Conservation (phyloP, 2,113 vertebrate genomes). For the Scolopax mira region DNA sequence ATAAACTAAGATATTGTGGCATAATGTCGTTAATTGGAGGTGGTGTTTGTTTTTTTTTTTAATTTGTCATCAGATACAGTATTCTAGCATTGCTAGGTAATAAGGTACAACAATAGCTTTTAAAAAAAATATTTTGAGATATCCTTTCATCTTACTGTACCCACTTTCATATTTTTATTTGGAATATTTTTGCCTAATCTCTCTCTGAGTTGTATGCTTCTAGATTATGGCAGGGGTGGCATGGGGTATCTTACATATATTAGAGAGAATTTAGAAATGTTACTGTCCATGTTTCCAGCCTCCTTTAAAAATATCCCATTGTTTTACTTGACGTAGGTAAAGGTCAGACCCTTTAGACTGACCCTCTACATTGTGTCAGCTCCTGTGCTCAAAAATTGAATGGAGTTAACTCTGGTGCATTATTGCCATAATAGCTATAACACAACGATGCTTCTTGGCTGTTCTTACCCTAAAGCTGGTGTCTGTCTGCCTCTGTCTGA, state of each 20-base stretch:
- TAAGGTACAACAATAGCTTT: background rate
- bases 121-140: background rate
- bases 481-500: background rate
- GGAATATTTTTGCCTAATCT: background rate
- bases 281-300: background rate
- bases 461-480: background rate
- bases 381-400: background rate
- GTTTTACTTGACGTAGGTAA: background rate
- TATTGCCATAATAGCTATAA: background rate
- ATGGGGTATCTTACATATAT: background rate
- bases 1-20: accelerated
- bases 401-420: background rate
- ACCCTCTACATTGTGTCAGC: background rate
- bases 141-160: background rate
- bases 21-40: background rate
- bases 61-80: background rate
- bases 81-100: background rate
- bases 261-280: background rate
- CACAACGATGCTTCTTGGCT: background rate
- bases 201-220: background rate
- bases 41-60: background rate
- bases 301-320: background rate
- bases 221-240: background rate
- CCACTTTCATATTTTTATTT: background rate
- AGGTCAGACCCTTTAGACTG: background rate